Conservation (phyloP, 2,113 vertebrate species). For the Tupaia tana region DNA sequence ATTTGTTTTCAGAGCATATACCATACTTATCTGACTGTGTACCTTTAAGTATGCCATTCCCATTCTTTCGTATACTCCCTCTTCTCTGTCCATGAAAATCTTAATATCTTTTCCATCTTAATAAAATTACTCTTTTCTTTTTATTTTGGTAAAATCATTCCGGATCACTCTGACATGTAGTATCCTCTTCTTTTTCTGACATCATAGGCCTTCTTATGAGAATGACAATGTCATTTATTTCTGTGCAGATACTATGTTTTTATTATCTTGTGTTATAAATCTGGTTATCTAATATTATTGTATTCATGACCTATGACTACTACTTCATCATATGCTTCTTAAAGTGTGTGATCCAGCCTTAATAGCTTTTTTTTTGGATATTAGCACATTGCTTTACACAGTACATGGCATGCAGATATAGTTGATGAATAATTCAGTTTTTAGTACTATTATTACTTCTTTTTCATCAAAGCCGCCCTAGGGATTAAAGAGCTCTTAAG, state of each 20-base stretch:
- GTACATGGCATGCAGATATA: not conserved
- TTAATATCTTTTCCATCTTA: not conserved
- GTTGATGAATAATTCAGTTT: conserved; percentile 6
- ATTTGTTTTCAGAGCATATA: not conserved
- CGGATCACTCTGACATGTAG: not conserved
- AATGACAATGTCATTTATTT: not conserved
- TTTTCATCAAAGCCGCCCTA: not conserved
- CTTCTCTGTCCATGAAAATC: not conserved
- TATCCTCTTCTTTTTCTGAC: not conserved
- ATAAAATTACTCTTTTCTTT: not conserved
- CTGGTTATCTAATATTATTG: conserved; percentile 41
- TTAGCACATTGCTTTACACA: not conserved
- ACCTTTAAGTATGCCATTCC: not conserved
- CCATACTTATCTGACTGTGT: not conserved
- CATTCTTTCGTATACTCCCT: not conserved
- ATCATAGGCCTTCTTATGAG: not conserved
- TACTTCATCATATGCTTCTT: not conserved
- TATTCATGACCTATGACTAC: not conserved
- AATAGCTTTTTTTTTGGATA: not conserved
- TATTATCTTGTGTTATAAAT: conserved; percentile 1
- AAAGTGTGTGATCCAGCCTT: not conserved
- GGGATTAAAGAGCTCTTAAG: conserved; percentile 21
- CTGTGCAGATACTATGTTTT: not conserved
- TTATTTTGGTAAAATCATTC: not conserved
- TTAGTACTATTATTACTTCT: conserved; percentile 35